Base-by-base conservation (phyloP, 92 coral and sea anemone genomes). In the Phenganax subtilis region DNA sequence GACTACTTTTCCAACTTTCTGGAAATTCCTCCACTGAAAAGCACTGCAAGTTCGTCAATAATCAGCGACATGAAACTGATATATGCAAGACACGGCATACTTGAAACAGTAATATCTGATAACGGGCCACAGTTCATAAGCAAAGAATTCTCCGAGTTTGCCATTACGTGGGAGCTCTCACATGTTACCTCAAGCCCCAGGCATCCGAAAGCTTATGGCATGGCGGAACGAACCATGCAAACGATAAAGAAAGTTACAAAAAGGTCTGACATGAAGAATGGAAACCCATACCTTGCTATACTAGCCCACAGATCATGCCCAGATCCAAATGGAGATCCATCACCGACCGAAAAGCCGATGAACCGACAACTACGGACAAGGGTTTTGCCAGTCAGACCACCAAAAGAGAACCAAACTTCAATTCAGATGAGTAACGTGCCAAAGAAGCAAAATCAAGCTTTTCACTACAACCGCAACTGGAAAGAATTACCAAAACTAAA, bases 141-240 rank as follows among this genome's bases (percentile, higher is more conserved):
- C 76, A 37, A 71, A 71, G 54, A 37, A 30, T 71, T 71, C 0
- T 55, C 57, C 16, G 76, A 71, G 55, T 71, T 64, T 14, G 70
- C 70, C 70, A 7, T 28, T 64, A 71, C 27, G 15, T 71, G 54
- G 81, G 12, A 51, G 51, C 14, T 71, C 20, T 30, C 76, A 9
- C 12, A 71, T 71, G 51, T 71, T 30, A 9, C 76, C 8, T 51
- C 76, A 3, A 71, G 55, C 76, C 55, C 76, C 10, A 71, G 37
- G 9, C 14, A 31, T 56, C 51, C 81, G 16, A 76, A 76, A 59
- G 58, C 68, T 4, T 56, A 76, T 57, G 81, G 81, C 1, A 55
- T 76, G 81, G 52, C 81, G 14, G 81, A 76, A 57, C 66, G 81
- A 9, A 60, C 81, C 1, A 68, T 56, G 8, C 68, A 55, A 28